phyloP scores from a whole-genome alignment of 2,113 vertebrate species.

The Callionymus lyra region DNA sequence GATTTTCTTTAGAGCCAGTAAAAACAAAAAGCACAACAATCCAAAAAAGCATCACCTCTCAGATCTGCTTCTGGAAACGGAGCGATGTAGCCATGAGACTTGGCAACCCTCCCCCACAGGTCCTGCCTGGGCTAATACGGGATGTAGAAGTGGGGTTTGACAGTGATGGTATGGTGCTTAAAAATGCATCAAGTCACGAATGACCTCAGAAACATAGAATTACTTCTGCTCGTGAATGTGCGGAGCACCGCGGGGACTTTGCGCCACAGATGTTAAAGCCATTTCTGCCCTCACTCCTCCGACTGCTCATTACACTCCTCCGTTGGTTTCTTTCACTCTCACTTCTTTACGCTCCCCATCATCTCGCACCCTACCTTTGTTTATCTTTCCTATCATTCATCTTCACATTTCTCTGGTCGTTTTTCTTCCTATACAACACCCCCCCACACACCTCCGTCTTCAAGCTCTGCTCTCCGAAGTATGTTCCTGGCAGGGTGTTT shows the following conservation, averaged over 20 bases:
- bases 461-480: conserved; percentile 35
- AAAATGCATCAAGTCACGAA: no score
- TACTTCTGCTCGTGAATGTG: conserved; percentile 4
- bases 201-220: no score
- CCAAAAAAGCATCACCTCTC: no score
- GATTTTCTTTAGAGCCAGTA: no score
- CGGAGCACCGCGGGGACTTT: conserved; percentile 37
- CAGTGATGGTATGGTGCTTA: no score
- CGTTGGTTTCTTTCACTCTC: conserved; percentile 4
- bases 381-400: not conserved
- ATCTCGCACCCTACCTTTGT: conserved; percentile 4
- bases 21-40: no score
- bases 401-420: conserved; percentile 4
- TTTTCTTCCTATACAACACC: conserved; percentile 3
- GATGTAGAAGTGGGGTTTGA: no score
- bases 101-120: no score
- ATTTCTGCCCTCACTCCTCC: conserved; percentile 37
- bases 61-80: no score
- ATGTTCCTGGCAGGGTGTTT: conserved; percentile 57
- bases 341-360: conserved; percentile 7
- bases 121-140: no score
- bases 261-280: conserved; percentile 57
- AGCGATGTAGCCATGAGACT: no score
- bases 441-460: conserved; percentile 17
- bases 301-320: not conserved